phyloP scores from a whole-genome alignment of 2,113 vertebrate species.

The Microcebus tavaratra region DNA sequence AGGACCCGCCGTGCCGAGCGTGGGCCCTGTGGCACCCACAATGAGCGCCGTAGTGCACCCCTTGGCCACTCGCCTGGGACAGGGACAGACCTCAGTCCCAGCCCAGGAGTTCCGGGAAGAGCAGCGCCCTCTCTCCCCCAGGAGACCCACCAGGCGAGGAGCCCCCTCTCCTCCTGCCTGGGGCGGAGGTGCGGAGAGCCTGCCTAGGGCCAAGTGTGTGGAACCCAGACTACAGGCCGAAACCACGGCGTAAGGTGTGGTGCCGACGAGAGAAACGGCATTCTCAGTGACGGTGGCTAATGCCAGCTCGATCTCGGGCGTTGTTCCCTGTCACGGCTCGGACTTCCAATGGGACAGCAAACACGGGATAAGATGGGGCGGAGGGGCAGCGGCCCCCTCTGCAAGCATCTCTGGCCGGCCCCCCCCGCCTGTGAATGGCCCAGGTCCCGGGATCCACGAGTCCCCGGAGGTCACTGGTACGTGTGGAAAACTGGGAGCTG shows the following conservation, averaged over 20 bases:
- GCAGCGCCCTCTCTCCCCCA: not conserved
- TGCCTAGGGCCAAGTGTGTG: accelerated
- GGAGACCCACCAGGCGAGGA: accelerated
- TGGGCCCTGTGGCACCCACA: accelerated
- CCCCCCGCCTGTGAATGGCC: accelerated
- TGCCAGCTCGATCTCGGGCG: accelerated
- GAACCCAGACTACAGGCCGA: not conserved
- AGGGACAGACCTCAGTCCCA: not conserved
- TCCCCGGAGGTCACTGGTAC: accelerated
- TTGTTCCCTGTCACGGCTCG: not conserved
- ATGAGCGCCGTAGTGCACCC: accelerated
- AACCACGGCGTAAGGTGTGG: accelerated
- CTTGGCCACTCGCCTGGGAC: accelerated
- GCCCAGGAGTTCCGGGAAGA: not conserved
- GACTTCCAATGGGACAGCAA: not conserved
- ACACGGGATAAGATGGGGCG: accelerated
- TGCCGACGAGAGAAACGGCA: accelerated
- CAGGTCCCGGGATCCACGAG: accelerated
- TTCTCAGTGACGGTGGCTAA: accelerated
- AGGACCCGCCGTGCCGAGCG: too few relatives aligned
- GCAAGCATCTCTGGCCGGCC: accelerated
- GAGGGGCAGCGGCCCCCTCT: not conserved
- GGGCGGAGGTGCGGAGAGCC: accelerated
- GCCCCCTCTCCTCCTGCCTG: too few relatives aligned
- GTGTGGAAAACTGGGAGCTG: accelerated